Evolutionary conservation across 2,113 vertebrate species (phyloP), one percentile per base, ranked within the genome.

Genomic region (Globicephala melas): DNA sequence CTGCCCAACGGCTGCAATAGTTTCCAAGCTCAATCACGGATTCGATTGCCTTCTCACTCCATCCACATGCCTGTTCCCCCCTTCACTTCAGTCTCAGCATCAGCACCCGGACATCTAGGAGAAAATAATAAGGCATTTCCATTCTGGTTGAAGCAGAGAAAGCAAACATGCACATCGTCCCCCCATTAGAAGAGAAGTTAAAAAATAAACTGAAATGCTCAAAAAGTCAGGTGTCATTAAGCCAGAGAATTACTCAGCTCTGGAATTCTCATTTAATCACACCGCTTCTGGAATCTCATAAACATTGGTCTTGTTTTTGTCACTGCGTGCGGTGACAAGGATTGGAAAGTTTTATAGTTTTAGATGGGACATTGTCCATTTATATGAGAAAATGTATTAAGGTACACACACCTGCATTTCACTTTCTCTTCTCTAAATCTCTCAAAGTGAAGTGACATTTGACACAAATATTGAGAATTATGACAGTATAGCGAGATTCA

Each of bases 141-240:
- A 21, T 71, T 87, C 74, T 71, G 14, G 38, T 12, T 28, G 87
- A 87, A 62, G 36, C 55, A 82, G 33, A 47, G 10, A 67, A 62
- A 14, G 3, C 4, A 0, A 14, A 55, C 11, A 3, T 21, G 12
- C 5, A 55, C 13, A 0, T 7, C 14, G 15, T 14, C 12, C 14
- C 17, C 4, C 15, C 6, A 33, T 60, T 74, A n/a, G 58, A 73
- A 73, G 68, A 68, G 10, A 70, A 84, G n/a, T 74, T 41, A 53
- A 60, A 83, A 94, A 55, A 38, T 63, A 65, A 73, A 90, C 21
- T 1, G 31, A 92, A 96, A 44, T 53, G 26, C 23, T 70, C 47
- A 9, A 55, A 33, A 85, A 79, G 9, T n/a, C 62, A 85, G 36
- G 9, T 67, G 33, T 50, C n/a, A 31, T 79, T 73, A 71, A 63